Evolutionary conservation across 2,797 vertebrate species (phyloP).

Genomic region (Acrocephalus scirpaceus): DNA sequence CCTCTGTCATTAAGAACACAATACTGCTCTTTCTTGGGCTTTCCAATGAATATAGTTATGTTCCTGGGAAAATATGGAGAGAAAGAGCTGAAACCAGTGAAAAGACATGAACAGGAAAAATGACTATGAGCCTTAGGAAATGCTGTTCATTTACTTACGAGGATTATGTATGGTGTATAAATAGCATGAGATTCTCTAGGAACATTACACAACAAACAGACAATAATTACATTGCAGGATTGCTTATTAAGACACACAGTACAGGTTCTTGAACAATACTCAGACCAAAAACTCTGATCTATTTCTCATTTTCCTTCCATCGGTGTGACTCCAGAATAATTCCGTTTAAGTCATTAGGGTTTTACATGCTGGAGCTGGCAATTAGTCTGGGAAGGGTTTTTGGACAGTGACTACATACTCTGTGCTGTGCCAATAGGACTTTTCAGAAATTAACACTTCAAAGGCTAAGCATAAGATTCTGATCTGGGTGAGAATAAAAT

Average conservation of each 20-base stretch:
- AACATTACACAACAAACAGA: slow-evolving; percentile 32
- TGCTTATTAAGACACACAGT: not conserved
- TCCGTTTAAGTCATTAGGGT: not conserved
- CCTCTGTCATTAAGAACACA: slow-evolving; percentile 67
- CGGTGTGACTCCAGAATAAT: slow-evolving; percentile 1
- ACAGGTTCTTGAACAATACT: slow-evolving; percentile 16
- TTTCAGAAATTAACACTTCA: slow-evolving; percentile 45
- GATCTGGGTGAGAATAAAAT: not conserved
- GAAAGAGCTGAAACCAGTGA: slow-evolving; percentile 52
- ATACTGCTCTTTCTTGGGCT: slow-evolving; percentile 69
- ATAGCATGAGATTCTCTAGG: slow-evolving; percentile 36
- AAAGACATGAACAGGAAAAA: slow-evolving; percentile 55
- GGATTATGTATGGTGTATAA: slow-evolving; percentile 33
- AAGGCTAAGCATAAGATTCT: not conserved
- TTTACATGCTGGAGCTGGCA: not conserved
- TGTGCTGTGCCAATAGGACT: slow-evolving; percentile 17
- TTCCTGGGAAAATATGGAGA: slow-evolving; percentile 65
- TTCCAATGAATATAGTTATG: slow-evolving; percentile 61
- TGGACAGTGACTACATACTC: not conserved
- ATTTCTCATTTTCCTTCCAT: slow-evolving; percentile 7
- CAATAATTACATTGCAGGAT: not conserved
- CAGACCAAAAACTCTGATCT: not conserved
- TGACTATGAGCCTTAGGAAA: slow-evolving; percentile 40
- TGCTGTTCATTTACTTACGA: slow-evolving; percentile 47
- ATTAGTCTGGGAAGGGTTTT: slow-evolving; percentile 29